Base-by-base conservation (phyloP, 2,113 vertebrate species). In the Boleophthalmus pectinirostris region DNA sequence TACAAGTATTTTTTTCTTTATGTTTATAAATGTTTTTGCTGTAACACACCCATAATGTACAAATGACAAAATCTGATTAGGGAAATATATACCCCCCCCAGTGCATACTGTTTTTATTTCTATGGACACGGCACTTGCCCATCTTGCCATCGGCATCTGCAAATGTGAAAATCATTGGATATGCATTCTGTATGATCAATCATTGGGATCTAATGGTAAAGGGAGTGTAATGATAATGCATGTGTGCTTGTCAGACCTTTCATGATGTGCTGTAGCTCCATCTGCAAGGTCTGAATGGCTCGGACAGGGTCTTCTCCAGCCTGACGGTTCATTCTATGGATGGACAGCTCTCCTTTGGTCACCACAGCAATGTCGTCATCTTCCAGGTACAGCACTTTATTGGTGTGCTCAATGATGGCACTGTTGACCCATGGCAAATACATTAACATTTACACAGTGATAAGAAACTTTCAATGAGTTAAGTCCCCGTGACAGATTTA, bases 181-280 rank as follows among this genome's bases (percentile, higher is more conserved):
- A n/a, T n/a, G n/a, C n/a, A 3, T 14, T 49, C 13, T 49, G 14
- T 16, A 46, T 43, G 5, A 15, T 29, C 29, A 29, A 29, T 29
- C 29, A 29, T 29, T 29, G 29, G 29, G 29, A 29, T 29, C 29
- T 29, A 29, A 29, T 29, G 29, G 29, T 29, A 29, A 29, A 29
- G 4, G 29, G 29, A 29, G 29, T 29, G 29, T 29, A 29, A 2
- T 29, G 29, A 4, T 29, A 29, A 2, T 29, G 29, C 29, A 29
- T 14, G 38, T 45, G 61, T 1, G 6, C 10, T 43, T 49, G 13
- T 53, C 92, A 68, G 73, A 95, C 97, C 97, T 94, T 98, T 98
- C 97, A 98, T 98, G 89, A 99, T 99, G 83, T 99, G 95, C 80
- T 99, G 96, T 72, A 99, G 51, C 86, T 99, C 96, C 95, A 99